A percentile compares a stretch with the other conserved stretches of the same genome.
Evolutionary conservation across 1,140 invertebrate species (phyloP).

Genomic region (Drosophila quadrilineata): DNA sequence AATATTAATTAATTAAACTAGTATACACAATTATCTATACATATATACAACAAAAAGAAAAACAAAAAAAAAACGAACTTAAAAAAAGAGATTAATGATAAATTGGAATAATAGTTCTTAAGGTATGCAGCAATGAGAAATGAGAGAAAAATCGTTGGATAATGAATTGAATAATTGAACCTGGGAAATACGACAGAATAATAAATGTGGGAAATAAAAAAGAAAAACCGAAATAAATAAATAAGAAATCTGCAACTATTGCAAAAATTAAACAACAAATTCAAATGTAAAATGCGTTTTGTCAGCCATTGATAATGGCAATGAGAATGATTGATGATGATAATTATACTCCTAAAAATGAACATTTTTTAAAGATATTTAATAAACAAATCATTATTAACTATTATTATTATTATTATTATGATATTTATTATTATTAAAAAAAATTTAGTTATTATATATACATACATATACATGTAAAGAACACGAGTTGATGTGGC

Average conservation of each 20-base stretch:
- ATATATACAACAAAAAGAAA: constrained; percentile 46
- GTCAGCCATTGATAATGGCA: constrained; percentile 46
- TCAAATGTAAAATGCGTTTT: constrained; percentile 26
- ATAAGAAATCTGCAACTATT: too few relatives aligned
- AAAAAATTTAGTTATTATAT: constrained; percentile 77
- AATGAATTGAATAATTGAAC: constrained; percentile 20
- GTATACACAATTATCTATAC: constrained; percentile 43
- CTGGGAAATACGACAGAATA: too few relatives aligned
- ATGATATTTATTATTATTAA: too few relatives aligned
- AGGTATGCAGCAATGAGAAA: constrained; percentile 45
- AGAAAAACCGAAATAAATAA: constrained; percentile 15
- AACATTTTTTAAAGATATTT: constrained; percentile 78
- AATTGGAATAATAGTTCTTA: constrained; percentile 70
- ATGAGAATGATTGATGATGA: constrained; percentile 58
- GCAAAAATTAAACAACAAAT: constrained; percentile 3
- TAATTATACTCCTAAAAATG: constrained; percentile 71
- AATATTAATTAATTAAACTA: constrained; percentile 36
- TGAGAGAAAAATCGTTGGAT: too few relatives aligned
- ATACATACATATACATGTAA: constrained; percentile 50
- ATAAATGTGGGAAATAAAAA: constrained; percentile 2
- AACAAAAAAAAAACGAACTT: too few relatives aligned
- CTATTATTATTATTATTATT: constrained; percentile 72
- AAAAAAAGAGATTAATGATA: too few relatives aligned
- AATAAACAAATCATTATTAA: constrained; percentile 78
- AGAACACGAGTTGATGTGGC: constrained; percentile 50